Evolutionary conservation across 92 coral and sea anemone genomes (phyloP).

Genomic region (Heteractis magnifica): DNA sequence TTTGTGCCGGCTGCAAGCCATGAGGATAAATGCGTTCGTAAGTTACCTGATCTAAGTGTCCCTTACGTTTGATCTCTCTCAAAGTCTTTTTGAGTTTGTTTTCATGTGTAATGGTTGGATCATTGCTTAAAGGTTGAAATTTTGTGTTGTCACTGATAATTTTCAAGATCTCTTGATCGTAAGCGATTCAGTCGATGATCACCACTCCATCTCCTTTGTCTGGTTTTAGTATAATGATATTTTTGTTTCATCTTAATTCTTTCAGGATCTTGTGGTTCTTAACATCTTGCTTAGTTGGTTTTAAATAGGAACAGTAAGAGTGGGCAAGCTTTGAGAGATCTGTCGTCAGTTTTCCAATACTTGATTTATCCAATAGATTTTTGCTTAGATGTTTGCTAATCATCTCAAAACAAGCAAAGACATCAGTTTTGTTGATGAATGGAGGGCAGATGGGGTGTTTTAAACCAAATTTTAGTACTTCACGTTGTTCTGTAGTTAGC

Average conservation of each 20-base stretch:
- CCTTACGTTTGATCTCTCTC: constrained; percentile 17
- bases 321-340: constrained; percentile 28
- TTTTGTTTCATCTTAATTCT: constrained; percentile 21
- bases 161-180: constrained; percentile 16
- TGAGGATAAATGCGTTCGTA: constrained; percentile 20
- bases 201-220: constrained; percentile 31
- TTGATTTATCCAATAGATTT: constrained; percentile 4
- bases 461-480: constrained; percentile 5
- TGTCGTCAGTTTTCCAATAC: constrained; percentile 12
- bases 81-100: constrained; percentile 20
- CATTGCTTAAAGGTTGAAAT: constrained; percentile 16
- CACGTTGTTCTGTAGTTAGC: neutral
- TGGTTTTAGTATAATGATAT: constrained; percentile 17
- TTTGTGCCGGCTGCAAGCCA: constrained; percentile 19
- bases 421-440: constrained; percentile 20
- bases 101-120: constrained; percentile 25
- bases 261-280: constrained; percentile 19
- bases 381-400: constrained; percentile 16
- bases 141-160: constrained; percentile 11
- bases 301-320: constrained; percentile 5
- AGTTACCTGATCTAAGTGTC: constrained; percentile 26
- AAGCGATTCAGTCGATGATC: constrained; percentile 17
- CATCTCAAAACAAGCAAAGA: constrained; percentile 19
- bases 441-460: neutral
- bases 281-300: constrained; percentile 11